Evolutionary conservation across 2,888 invertebrate genomes (phyloP).

Genomic region (Taenaris catops): DNA sequence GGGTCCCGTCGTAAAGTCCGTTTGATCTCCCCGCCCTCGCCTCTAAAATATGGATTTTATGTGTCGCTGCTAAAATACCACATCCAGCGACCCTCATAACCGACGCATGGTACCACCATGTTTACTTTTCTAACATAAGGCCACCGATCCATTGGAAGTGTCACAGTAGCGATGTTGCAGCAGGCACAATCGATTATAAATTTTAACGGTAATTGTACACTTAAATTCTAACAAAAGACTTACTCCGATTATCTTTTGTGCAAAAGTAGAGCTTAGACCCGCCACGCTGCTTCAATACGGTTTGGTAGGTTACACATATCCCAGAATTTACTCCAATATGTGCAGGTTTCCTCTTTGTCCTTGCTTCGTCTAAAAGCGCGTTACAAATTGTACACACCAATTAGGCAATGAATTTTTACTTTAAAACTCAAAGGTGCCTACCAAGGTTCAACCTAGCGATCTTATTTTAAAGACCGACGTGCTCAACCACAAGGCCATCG

Average conservation of each 20-base stretch:
- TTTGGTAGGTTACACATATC: no score
- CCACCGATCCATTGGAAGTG: background rate
- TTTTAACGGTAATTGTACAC: no score
- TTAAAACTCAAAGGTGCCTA: background rate
- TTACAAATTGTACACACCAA: background rate
- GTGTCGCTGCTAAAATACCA: constrained; percentile 69
- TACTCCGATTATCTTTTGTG: no score
- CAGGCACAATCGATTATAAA: no score
- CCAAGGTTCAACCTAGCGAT: background rate
- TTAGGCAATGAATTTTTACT: no score
- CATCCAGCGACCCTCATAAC: constrained; percentile 68
- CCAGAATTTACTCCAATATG: no score
- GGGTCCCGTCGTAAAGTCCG: constrained; percentile 71
- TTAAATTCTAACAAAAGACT: no score
- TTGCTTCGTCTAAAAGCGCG: no score
- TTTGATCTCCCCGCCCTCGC: constrained; percentile 64
- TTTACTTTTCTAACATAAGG: constrained; percentile 11
- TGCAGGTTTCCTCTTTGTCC: no score
- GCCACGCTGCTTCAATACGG: no score
- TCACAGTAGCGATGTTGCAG: no score
- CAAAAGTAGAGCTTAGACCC: no score
- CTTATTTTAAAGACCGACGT: background rate
- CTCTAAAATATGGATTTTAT: constrained; percentile 78
- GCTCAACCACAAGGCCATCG: background rate
- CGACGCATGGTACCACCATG: constrained; percentile 28